These are phyloP conservation scores for Callaeas wilsoni DNA, from an alignment of 2,113 vertebrate species.

Conservation along the genomic window DNA sequence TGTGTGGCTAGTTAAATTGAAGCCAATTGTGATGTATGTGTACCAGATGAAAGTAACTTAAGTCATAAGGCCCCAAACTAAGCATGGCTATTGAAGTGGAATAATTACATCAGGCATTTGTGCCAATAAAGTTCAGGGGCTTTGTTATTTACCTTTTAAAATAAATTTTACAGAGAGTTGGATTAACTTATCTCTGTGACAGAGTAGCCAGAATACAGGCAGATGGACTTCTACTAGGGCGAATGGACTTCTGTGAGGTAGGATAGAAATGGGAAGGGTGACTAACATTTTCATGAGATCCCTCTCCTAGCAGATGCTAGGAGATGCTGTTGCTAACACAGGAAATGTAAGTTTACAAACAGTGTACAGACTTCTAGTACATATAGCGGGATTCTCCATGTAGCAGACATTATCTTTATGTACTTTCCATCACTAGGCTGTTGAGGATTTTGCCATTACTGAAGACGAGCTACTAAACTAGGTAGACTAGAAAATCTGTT, in stretches of 20 bases:
- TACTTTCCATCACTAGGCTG: neutral
- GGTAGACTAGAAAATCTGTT: neutral
- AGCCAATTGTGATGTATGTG: neutral
- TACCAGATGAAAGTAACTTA: slow-evolving; percentile 18
- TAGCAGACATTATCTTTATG: neutral
- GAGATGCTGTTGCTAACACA: neutral
- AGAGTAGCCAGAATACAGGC: neutral
- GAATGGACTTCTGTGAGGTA: neutral
- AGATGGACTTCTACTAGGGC: neutral
- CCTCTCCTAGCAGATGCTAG: neutral
- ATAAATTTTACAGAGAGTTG: neutral
- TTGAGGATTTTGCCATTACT: neutral
- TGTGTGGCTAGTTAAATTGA: slow-evolving; percentile 1
- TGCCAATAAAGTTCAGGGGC: neutral
- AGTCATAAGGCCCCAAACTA: neutral
- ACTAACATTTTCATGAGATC: neutral
- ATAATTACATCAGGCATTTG: neutral
- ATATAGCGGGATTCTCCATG: neutral
- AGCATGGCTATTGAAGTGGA: neutral
- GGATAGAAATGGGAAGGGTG: neutral
- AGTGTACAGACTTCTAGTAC: neutral
- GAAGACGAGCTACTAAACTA: neutral
- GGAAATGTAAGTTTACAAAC: neutral
- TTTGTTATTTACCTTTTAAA: neutral
- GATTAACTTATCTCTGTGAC: neutral